Conservation (phyloP, 2,797 vertebrate genomes). For the Acomys russatus region DNA sequence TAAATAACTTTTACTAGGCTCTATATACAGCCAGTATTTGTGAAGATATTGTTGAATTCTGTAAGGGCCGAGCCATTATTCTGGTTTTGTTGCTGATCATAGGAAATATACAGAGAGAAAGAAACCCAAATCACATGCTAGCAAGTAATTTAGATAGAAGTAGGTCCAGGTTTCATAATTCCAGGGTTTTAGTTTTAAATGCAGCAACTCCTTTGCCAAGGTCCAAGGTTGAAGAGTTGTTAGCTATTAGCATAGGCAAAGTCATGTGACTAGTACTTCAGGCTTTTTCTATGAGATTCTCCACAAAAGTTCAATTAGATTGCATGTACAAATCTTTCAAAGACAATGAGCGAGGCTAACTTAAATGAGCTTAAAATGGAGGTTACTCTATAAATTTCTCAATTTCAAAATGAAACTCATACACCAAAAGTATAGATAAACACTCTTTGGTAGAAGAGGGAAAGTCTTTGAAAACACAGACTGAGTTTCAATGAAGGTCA, state of each 20-base stretch:
- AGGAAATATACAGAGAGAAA: neutral
- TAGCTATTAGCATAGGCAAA: slow-evolving; percentile 3
- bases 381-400: slow-evolving; percentile 41
- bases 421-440: slow-evolving; percentile 65
- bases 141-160: neutral
- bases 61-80: neutral
- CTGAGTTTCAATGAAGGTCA: slow-evolving; percentile 56
- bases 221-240: neutral
- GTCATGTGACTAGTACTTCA: neutral
- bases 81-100: neutral
- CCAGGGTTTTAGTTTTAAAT: slow-evolving; percentile 10
- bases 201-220: neutral
- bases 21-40: neutral
- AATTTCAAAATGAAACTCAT: slow-evolving; percentile 65
- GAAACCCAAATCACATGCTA: neutral
- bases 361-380: slow-evolving; percentile 50
- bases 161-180: neutral
- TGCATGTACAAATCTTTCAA: slow-evolving; percentile 27
- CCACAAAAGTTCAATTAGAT: neutral
- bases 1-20: neutral
- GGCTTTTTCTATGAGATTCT: slow-evolving; percentile 34
- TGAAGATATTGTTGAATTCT: neutral
- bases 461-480: slow-evolving; percentile 70
- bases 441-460: neutral
- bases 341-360: slow-evolving; percentile 58